phyloP scores from a whole-genome alignment of 2,113 vertebrate species.

The Stegostoma tigrinum region DNA sequence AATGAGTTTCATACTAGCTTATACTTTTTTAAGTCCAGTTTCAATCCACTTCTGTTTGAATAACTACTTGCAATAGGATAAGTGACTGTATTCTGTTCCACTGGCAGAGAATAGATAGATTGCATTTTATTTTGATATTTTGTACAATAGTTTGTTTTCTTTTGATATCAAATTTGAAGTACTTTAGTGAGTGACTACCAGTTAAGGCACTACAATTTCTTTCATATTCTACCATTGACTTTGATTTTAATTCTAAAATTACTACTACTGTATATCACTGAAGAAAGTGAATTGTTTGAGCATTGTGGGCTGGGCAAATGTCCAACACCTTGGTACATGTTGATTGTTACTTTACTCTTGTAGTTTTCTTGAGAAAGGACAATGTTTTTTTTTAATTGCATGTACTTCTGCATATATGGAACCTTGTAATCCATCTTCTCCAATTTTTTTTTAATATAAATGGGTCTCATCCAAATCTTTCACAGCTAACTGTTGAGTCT shows the following conservation, averaged over 20 bases:
- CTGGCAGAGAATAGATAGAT: not conserved
- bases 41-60: not conserved
- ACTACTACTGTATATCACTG: slow-evolving; percentile 12
- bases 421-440: not conserved
- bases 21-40: not conserved
- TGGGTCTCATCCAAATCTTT: not conserved
- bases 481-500: not conserved
- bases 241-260: slow-evolving; percentile 13
- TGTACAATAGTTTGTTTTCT: not conserved
- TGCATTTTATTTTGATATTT: not conserved
- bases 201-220: not conserved
- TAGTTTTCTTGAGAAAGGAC: not conserved
- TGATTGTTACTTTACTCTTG: not conserved
- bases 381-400: not conserved
- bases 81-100: not conserved
- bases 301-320: not conserved
- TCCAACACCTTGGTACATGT: not conserved
- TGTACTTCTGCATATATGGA: not conserved
- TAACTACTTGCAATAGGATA: not conserved
- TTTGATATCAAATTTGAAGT: not conserved
- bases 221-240: not conserved
- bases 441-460: not conserved
- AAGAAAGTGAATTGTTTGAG: slow-evolving; percentile 5
- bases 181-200: not conserved
- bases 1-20: not conserved